Evolutionary conservation across 2,113 vertebrate species (phyloP).

Genomic region (Myanophis thanlyinensis): DNA sequence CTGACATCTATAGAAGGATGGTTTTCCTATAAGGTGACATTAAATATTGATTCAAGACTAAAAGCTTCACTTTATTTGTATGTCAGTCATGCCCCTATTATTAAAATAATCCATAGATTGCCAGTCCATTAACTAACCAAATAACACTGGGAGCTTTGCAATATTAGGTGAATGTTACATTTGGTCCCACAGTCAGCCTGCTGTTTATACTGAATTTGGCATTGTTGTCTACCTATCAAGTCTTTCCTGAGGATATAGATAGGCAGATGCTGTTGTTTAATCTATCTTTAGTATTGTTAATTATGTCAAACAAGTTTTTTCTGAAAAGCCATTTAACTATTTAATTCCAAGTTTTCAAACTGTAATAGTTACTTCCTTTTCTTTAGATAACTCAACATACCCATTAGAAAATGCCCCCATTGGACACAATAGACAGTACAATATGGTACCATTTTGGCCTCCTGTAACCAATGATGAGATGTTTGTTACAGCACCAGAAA

Average conservation of each 20-base stretch:
- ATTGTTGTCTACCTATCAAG: not conserved
- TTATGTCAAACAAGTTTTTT: not conserved
- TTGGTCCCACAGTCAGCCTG: not conserved
- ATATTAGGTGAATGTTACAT: not conserved
- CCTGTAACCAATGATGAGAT: conserved; percentile 91
- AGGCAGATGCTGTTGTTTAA: not conserved
- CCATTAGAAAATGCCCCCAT: conserved; percentile 95
- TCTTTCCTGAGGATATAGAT: not conserved
- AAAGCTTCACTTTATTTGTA: not conserved
- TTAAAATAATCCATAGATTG: not conserved
- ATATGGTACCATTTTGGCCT: conserved; percentile 99
- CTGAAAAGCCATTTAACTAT: not conserved
- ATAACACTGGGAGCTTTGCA: not conserved
- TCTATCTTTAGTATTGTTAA: not conserved
- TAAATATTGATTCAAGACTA: not conserved
- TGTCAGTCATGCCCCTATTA: not conserved
- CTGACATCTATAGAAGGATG: not conserved
- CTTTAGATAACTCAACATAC: conserved; percentile 80
- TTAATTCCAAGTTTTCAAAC: not conserved
- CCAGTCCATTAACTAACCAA: not conserved
- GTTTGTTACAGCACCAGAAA: conserved; percentile 89
- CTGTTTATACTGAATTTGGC: not conserved
- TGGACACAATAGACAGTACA: conserved; percentile 90
- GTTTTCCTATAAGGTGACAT: not conserved
- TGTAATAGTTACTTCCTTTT: conserved; percentile 40